A percentile compares a stretch with the other conserved stretches of the same genome.
Evolutionary conservation across 2,888 invertebrate species (phyloP).

Genomic region (Ennomos erosarius): DNA sequence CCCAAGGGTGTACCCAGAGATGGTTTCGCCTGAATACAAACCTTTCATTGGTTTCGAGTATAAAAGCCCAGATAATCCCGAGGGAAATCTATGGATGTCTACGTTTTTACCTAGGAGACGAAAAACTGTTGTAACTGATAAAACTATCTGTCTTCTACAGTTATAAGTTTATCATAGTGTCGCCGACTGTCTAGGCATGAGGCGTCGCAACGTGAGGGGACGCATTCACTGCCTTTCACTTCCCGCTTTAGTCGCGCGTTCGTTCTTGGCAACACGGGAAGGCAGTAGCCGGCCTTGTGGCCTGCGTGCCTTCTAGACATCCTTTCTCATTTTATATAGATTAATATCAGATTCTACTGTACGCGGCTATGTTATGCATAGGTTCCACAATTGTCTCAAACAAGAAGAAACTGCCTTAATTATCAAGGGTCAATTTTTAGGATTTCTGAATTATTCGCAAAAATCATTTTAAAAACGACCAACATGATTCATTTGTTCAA

Average conservation of each 20-base stretch:
- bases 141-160: conserved; percentile 33
- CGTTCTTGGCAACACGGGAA: conserved; percentile 74
- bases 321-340: conserved; percentile 71
- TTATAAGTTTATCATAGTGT: conserved; percentile 33
- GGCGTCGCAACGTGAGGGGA: conserved; percentile 71
- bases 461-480: conserved; percentile 11
- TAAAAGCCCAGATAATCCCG: conserved; percentile 38
- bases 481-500: conserved; percentile 18
- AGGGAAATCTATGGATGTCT: conserved; percentile 40
- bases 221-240: conserved; percentile 85
- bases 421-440: too few species aligned
- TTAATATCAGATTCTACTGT: conserved; percentile 35
- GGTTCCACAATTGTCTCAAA: conserved; percentile 9
- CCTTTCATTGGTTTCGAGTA: conserved; percentile 34
- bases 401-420: too few species aligned
- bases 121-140: conserved; percentile 30
- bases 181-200: conserved; percentile 55
- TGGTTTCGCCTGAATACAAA: conserved; percentile 30
- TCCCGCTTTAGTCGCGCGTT: conserved; percentile 82
- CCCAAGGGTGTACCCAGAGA: conserved; percentile 30
- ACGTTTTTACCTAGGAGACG: conserved; percentile 27
- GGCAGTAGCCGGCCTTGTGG: conserved; percentile 81
- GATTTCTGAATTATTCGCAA: not conserved
- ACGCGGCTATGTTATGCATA: conserved; percentile 3
- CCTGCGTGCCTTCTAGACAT: conserved; percentile 72